phyloP scores from a whole-genome alignment of 1,140 invertebrate genomes.

The Elysia chlorotica region DNA sequence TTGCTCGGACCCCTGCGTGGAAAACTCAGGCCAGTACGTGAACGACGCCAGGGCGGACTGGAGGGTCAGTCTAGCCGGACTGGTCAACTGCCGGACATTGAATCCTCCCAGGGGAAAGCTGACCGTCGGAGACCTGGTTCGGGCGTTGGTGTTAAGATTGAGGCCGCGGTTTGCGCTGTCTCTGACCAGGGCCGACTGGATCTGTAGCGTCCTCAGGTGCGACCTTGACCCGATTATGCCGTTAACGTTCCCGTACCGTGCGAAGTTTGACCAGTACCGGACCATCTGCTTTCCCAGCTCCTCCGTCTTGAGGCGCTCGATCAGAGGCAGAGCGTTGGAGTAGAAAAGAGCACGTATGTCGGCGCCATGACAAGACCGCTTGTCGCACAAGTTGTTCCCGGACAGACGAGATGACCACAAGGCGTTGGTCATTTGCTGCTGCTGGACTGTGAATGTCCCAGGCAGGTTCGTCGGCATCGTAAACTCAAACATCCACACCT shows the following conservation, averaged over 20 bases:
- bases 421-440: constrained; percentile 2
- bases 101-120: background rate
- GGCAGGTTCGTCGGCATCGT: background rate
- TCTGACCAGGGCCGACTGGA: background rate
- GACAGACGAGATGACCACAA: background rate
- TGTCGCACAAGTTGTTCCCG: constrained; percentile 18
- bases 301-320: background rate
- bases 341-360: constrained; percentile 28
- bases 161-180: background rate
- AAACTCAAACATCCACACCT: constrained; percentile 29
- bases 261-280: constrained; percentile 34
- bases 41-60: background rate
- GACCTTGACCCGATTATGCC: background rate
- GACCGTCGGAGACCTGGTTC: background rate
- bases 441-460: constrained; percentile 1
- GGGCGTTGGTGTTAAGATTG: background rate
- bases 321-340: background rate
- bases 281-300: constrained; percentile 17
- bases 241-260: constrained; percentile 10
- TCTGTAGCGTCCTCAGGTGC: background rate
- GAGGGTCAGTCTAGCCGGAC: background rate
- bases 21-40: background rate
- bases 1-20: background rate
- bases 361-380: constrained; percentile 23
- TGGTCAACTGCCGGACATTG: background rate